Conservation (phyloP, 2,888 invertebrate species). For the Junonia oenone region DNA sequence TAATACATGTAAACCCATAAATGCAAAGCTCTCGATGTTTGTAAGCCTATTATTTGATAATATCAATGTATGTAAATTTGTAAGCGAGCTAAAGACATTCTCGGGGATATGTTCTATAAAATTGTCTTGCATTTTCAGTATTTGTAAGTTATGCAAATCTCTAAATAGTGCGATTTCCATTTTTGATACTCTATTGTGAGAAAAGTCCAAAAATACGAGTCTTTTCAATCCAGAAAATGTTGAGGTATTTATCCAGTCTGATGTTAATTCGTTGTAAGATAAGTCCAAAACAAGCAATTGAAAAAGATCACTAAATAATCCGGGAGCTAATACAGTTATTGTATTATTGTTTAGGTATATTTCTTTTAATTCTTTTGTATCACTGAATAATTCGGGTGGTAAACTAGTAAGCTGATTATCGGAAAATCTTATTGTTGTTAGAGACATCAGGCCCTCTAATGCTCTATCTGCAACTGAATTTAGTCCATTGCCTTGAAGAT, state of each 20-base stretch:
- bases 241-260: constrained; percentile 90
- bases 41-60: constrained; percentile 89
- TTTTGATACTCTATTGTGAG: constrained; percentile 86
- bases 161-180: constrained; percentile 87
- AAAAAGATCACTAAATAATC: constrained; percentile 86
- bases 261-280: constrained; percentile 88
- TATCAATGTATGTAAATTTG: constrained; percentile 89
- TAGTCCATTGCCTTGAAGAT: constrained; percentile 88
- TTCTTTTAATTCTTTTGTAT: constrained; percentile 87
- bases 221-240: constrained; percentile 88
- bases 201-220: constrained; percentile 87
- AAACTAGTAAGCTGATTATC: constrained; percentile 89
- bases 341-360: constrained; percentile 91
- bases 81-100: constrained; percentile 87
- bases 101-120: constrained; percentile 87
- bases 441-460: constrained; percentile 85
- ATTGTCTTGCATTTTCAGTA: constrained; percentile 89
- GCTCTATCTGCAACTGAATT: constrained; percentile 88
- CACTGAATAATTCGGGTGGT: constrained; percentile 89
- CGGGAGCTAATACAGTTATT: constrained; percentile 88
- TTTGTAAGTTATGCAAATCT: constrained; percentile 88
- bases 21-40: constrained; percentile 86
- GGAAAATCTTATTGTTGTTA: constrained; percentile 87
- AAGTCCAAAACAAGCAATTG: constrained; percentile 88
- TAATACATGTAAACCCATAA: constrained; percentile 87